Evolutionary conservation across 2,113 vertebrate species (phyloP).

Genomic region (Ammodytes dubius): DNA sequence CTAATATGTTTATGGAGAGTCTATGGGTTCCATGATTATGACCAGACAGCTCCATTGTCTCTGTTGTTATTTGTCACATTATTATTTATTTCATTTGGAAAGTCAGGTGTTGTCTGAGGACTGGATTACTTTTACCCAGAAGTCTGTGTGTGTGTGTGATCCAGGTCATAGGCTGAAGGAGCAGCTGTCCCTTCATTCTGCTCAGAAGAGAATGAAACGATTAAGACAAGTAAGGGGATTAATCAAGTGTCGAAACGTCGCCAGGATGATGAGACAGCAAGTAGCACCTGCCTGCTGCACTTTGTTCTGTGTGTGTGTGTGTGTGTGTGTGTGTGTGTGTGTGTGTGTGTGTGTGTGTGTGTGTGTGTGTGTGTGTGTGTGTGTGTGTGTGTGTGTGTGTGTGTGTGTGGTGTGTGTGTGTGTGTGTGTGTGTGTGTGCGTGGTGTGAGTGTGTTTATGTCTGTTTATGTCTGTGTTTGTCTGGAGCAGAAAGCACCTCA

Average conservation of each 20-base stretch:
- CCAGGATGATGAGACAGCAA: constrained; percentile 49
- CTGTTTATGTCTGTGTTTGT: not conserved
- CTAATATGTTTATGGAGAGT: not conserved
- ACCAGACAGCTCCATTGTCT: not conserved
- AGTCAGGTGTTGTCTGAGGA: not conserved
- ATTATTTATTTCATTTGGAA: not conserved
- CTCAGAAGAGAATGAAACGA: constrained; percentile 32
- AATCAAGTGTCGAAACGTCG: constrained; percentile 27
- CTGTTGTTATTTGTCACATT: not conserved
- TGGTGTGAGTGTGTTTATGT: constrained; percentile 21
- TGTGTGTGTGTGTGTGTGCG: constrained; percentile 29
- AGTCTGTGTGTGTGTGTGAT: constrained; percentile 27
- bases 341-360: constrained; percentile 30
- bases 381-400: constrained; percentile 2
- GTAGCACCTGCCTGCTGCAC: constrained; percentile 57
- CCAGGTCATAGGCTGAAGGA: constrained; percentile 39
- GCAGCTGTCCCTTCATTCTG: constrained; percentile 53
- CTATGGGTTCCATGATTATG: not conserved
- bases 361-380: constrained; percentile 6
- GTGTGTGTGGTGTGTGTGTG: constrained; percentile 27
- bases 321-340: constrained; percentile 33
- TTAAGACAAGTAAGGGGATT: constrained; percentile 43
- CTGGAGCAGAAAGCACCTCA: constrained; percentile 35
- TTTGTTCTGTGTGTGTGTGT: constrained; percentile 30
- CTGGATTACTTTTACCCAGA: constrained; percentile 47